These are phyloP conservation scores for Catonia carolina DNA, from an alignment of 2,888 invertebrate species.

Conservation along the genomic window DNA sequence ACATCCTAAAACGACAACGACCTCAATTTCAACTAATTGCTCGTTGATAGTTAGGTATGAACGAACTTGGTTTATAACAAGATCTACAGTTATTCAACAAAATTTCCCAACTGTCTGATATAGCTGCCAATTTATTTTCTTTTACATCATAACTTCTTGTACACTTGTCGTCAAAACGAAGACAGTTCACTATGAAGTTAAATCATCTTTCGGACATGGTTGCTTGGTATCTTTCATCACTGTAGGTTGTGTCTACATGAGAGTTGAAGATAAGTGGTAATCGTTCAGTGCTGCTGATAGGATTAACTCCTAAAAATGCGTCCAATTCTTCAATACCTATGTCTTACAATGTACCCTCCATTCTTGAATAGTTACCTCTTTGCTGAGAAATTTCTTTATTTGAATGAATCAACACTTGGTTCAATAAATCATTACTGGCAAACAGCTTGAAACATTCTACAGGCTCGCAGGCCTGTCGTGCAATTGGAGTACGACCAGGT, in stretches of 20 bases:
- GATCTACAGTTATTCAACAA: conserved; percentile 30
- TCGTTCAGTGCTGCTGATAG: too few relatives aligned
- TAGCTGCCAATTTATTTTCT: conserved; percentile 27
- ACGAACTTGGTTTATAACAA: conserved; percentile 27
- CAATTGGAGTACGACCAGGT: background rate
- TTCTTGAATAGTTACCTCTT: background rate
- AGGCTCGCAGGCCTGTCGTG: background rate
- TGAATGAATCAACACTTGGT: too few relatives aligned
- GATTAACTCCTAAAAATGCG: too few relatives aligned
- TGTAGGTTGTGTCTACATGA: background rate
- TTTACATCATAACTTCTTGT: conserved; percentile 9
- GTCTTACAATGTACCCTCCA: too few relatives aligned
- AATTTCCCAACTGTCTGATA: conserved; percentile 21
- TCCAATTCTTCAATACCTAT: too few relatives aligned
- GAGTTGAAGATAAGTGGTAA: background rate
- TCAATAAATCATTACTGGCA: too few relatives aligned
- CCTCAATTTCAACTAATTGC: conserved; percentile 32
- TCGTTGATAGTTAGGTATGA: conserved; percentile 33
- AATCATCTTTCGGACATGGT: conserved; percentile 24
- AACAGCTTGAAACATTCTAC: too few relatives aligned
- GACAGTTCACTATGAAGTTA: too few relatives aligned
- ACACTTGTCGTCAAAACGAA: conserved; percentile 23
- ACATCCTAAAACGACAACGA: conserved; percentile 30
- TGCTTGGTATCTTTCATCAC: background rate
- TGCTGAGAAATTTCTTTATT: background rate